Conservation (phyloP, 2,888 invertebrate genomes). For the Ophion obscuratus region DNA sequence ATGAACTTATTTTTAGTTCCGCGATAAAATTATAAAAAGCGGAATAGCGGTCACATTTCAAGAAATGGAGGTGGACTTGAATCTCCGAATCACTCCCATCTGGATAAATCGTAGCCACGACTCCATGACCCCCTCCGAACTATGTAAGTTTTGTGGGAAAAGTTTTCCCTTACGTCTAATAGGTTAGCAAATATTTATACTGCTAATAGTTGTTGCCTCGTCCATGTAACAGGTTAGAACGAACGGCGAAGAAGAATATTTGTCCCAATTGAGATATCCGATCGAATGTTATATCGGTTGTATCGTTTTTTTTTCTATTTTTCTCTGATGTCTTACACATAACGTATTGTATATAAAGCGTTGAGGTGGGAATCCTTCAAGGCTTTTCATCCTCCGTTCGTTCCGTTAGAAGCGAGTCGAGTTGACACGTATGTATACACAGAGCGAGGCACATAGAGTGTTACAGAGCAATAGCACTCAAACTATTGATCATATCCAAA, state of each 20-base stretch:
- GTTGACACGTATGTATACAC: conserved; percentile 21
- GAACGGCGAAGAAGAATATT: background rate
- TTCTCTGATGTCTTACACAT: background rate
- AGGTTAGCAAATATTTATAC: background rate
- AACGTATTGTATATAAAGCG: background rate
- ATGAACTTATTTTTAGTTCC: too few relatives aligned
- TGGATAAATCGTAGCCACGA: too few relatives aligned
- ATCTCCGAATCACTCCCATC: too few relatives aligned
- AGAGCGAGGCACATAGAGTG: background rate
- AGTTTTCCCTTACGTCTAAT: too few relatives aligned
- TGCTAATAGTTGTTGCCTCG: too few relatives aligned
- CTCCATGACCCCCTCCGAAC: too few relatives aligned
- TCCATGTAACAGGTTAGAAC: background rate
- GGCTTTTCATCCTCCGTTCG: conserved; percentile 46
- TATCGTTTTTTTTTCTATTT: background rate
- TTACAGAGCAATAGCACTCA: too few relatives aligned
- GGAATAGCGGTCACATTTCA: too few relatives aligned
- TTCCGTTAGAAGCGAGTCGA: background rate
- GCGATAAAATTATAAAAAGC: too few relatives aligned
- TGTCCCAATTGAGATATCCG: conserved; percentile 51
- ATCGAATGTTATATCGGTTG: conserved; percentile 23
- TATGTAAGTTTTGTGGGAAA: too few relatives aligned
- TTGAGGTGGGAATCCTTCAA: conserved; percentile 37
- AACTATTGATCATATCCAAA: too few relatives aligned
- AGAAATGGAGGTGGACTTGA: too few relatives aligned